phyloP scores from a whole-genome alignment of 2,797 vertebrate species.

The Etheostoma nigrum region DNA sequence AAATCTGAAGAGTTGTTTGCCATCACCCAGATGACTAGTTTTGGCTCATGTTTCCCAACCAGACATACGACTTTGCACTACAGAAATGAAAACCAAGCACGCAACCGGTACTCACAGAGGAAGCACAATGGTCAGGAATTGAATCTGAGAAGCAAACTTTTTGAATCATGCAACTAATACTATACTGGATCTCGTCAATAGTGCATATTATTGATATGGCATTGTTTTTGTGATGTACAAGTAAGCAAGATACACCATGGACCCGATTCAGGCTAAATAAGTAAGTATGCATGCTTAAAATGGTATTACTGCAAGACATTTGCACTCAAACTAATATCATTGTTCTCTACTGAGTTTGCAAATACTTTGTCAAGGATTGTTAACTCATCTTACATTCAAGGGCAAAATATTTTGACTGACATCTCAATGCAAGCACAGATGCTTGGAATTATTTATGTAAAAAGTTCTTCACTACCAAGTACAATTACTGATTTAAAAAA shows the following conservation, averaged over 20 bases:
- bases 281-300: constrained; percentile 12
- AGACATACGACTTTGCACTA: constrained; percentile 38
- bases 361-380: constrained; percentile 45
- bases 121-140: neutral
- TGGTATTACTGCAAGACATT: constrained; percentile 21
- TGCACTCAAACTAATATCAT: constrained; percentile 28
- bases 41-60: constrained; percentile 39
- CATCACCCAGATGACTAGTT: constrained; percentile 44
- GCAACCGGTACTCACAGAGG: neutral
- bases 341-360: constrained; percentile 38
- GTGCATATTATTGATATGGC: neutral
- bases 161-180: neutral
- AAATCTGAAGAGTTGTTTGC: constrained; percentile 50
- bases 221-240: neutral
- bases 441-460: constrained; percentile 46
- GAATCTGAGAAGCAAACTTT: constrained; percentile 1
- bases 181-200: neutral
- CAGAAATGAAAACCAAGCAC: constrained; percentile 28
- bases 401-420: constrained; percentile 50
- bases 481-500: constrained; percentile 24
- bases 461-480: constrained; percentile 29
- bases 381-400: constrained; percentile 51
- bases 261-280: constrained; percentile 13
- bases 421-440: constrained; percentile 46
- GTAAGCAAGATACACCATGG: neutral